Conservation (phyloP, 2,113 vertebrate genomes). For the Alosa alosa region DNA sequence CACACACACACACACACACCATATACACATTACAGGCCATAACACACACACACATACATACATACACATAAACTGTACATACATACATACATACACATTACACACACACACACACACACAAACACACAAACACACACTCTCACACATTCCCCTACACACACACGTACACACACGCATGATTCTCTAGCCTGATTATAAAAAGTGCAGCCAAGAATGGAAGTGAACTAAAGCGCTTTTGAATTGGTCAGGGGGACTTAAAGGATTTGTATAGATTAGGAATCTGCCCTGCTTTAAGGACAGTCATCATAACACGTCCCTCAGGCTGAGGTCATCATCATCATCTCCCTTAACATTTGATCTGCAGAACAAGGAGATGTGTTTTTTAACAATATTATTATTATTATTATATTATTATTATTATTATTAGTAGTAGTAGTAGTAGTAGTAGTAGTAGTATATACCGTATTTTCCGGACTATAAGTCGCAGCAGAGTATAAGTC, state of each 20-base stretch:
- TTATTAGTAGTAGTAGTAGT: too few relatives aligned
- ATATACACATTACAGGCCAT: too few relatives aligned
- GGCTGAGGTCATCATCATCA: not conserved
- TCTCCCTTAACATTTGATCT: not conserved
- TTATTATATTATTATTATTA: too few relatives aligned
- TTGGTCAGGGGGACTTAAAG: conserved; percentile 66
- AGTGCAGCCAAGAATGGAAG: conserved; percentile 38
- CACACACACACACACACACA: not conserved
- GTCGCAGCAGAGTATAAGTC: too few relatives aligned
- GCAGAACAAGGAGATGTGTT: too few relatives aligned
- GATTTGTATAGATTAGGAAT: conserved; percentile 71
- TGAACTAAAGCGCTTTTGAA: conserved; percentile 64
- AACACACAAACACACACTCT: not conserved
- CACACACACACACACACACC: too few relatives aligned
- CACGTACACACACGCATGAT: not conserved
- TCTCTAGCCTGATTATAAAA: conserved; percentile 57
- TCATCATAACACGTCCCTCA: not conserved
- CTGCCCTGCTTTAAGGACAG: not conserved
- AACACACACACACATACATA: too few relatives aligned
- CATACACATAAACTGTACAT: too few relatives aligned
- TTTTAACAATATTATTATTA: too few relatives aligned
- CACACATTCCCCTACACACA: not conserved
- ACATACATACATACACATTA: too few relatives aligned
- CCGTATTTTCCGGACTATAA: too few relatives aligned
- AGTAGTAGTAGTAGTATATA: too few relatives aligned